Evolutionary conservation across 2,888 invertebrate genomes (phyloP).

Genomic region (Pollenia amentaria): DNA sequence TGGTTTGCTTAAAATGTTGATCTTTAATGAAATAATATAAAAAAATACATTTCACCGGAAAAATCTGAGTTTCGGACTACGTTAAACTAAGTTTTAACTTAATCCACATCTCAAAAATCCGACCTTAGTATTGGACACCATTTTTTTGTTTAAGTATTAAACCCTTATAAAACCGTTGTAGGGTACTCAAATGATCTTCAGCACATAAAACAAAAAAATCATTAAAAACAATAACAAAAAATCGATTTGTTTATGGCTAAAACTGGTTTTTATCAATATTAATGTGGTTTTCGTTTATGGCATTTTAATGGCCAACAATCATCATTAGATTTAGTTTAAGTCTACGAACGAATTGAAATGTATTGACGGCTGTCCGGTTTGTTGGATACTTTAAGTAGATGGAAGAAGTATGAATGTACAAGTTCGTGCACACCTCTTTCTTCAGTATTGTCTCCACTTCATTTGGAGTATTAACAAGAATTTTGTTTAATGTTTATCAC

Average conservation of each 20-base stretch:
- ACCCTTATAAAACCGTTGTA: neutral
- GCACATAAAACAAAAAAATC: neutral
- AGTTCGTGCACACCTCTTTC: neutral
- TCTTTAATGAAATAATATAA: too few species aligned
- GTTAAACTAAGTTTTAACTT: too few species aligned
- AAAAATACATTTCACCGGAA: too few species aligned
- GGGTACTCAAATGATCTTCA: conserved; percentile 22
- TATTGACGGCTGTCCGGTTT: conserved; percentile 19
- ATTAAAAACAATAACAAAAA: conserved; percentile 14
- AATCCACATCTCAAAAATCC: too few species aligned
- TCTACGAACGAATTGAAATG: neutral
- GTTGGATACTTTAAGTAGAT: conserved; percentile 15
- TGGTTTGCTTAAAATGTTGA: too few species aligned
- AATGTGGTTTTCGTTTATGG: conserved; percentile 37
- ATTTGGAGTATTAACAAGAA: conserved; percentile 16
- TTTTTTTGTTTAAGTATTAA: too few species aligned
- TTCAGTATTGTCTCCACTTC: neutral
- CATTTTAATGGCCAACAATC: conserved; percentile 54
- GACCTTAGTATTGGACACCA: too few species aligned
- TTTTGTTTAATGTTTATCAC: conserved; percentile 20
- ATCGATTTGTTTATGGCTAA: conserved; percentile 51
- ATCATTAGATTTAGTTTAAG: conserved; percentile 47
- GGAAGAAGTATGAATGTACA: neutral
- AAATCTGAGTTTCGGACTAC: too few species aligned
- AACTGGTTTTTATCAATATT: conserved; percentile 43